Percentiles rank a stretch among this genome's conserved stretches.
Evolutionary conservation across 2,113 vertebrate genomes (phyloP).

Genomic region (Alligator mississippiensis): DNA sequence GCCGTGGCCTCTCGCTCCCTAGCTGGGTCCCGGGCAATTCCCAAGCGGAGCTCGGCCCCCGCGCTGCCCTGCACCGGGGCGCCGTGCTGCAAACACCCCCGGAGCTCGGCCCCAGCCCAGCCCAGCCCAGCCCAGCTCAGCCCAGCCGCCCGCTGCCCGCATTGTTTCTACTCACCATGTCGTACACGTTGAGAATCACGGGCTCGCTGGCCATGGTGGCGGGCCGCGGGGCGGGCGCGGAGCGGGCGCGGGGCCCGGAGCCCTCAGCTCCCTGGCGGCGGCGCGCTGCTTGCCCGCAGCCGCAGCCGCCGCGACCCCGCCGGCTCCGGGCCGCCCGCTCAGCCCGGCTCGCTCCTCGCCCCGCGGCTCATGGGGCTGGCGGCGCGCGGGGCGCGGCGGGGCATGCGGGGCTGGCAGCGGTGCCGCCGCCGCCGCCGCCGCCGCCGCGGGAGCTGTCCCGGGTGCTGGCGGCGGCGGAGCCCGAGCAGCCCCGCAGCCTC

Average conservation of each 20-base stretch:
- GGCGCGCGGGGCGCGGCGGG: not conserved
- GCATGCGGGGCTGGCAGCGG: not conserved
- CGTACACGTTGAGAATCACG: constrained; percentile 94
- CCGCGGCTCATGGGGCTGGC: not conserved
- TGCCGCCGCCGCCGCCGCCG: not conserved
- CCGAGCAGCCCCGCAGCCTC: not conserved
- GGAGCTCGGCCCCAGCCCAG: not conserved
- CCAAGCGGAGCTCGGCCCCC: not conserved
- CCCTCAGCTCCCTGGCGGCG: too few species aligned
- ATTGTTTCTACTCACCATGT: constrained; percentile 88
- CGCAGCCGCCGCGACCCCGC: not conserved
- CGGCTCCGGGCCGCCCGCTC: too few species aligned
- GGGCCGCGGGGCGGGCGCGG: constrained; percentile 36
- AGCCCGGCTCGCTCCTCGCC: not conserved
- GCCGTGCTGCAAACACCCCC: not conserved
- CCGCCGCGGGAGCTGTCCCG: not conserved
- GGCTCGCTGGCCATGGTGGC: constrained; percentile 94
- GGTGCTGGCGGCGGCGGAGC: not conserved
- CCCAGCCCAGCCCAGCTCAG: not conserved
- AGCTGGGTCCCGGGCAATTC: constrained; percentile 27
- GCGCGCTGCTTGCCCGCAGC: not conserved
- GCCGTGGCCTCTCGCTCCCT: not conserved
- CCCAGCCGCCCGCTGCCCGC: not conserved
- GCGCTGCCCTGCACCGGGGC: not conserved
- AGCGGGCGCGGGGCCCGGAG: not conserved